Percentiles rank a stretch among this genome's conserved stretches.
phyloP scores from a whole-genome alignment of 2,797 vertebrate genomes.

The Xenentodon cancila region DNA sequence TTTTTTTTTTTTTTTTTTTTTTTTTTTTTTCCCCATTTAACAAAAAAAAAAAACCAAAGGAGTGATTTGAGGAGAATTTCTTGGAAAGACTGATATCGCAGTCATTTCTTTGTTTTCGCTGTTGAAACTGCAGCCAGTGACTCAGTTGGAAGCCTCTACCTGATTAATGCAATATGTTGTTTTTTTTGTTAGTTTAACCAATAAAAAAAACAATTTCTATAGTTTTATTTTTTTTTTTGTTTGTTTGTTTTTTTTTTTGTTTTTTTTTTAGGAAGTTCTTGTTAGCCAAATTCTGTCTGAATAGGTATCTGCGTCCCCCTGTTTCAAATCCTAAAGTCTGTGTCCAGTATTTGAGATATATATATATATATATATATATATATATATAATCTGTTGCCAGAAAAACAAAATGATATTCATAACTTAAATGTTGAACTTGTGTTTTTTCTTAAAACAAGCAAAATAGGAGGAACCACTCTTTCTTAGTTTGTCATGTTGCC shows the following conservation, averaged over 20 bases:
- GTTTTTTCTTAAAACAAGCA: no score
- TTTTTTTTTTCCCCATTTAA: not conserved
- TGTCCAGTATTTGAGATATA: not conserved
- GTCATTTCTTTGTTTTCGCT: not conserved
- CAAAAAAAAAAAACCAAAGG: slow-evolving; percentile 16
- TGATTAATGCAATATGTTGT: not conserved
- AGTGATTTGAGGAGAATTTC: not conserved
- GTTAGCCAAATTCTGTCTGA: not conserved
- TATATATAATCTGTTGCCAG: no score
- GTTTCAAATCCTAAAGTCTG: slow-evolving; percentile 4
- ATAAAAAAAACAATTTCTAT: no score
- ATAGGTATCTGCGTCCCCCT: not conserved
- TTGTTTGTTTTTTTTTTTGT: not conserved
- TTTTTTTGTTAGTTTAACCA: not conserved
- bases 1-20: not conserved
- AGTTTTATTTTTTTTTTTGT: no score
- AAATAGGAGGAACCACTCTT: no score
- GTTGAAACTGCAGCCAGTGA: slow-evolving; percentile 6
- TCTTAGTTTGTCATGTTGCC: no score
- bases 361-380: no score
- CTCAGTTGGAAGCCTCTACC: not conserved
- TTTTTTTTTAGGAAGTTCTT: not conserved
- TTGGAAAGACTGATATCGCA: not conserved
- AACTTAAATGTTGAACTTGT: no score
- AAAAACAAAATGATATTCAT: no score